Evolutionary conservation across 2,797 vertebrate species (phyloP).

Genomic region (Chelidonichthys spinosus): DNA sequence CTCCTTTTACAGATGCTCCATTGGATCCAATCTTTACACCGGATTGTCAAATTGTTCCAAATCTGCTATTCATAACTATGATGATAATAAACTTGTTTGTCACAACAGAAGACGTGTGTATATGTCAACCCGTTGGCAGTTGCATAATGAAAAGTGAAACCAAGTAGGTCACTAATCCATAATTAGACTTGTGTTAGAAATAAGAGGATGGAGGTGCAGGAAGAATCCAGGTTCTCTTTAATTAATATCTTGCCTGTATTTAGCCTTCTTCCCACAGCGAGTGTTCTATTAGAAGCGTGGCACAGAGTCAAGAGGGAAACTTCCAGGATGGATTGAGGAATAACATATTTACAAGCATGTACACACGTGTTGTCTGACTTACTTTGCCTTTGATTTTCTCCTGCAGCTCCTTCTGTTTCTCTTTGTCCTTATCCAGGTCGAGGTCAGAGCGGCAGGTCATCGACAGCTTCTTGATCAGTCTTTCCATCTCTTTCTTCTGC

Average conservation of each 20-base stretch:
- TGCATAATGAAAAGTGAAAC: not conserved
- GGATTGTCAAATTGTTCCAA: not conserved
- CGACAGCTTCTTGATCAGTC: conserved; percentile 93
- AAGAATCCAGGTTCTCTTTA: not conserved
- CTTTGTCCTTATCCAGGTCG: conserved; percentile 90
- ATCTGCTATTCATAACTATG: not conserved
- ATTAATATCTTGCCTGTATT: conserved; percentile 13
- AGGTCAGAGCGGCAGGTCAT: conserved; percentile 94
- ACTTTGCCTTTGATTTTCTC: conserved; percentile 96
- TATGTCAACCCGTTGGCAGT: not conserved
- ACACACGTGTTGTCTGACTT: conserved; percentile 34
- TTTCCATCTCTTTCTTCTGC: conserved; percentile 95
- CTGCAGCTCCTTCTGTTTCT: conserved; percentile 91
- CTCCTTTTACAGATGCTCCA: not conserved
- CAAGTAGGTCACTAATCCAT: not conserved
- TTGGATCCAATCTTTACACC: not conserved
- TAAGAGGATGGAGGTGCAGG: not conserved
- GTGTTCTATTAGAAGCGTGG: not conserved
- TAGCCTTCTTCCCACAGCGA: not conserved
- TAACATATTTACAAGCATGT: not conserved
- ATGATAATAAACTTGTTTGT: not conserved
- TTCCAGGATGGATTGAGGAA: not conserved
- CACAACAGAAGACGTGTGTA: not conserved
- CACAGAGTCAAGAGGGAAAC: not conserved
- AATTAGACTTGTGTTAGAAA: not conserved